Base-by-base conservation (phyloP, 2,113 vertebrate species). In the Patagioenas fasciata region DNA sequence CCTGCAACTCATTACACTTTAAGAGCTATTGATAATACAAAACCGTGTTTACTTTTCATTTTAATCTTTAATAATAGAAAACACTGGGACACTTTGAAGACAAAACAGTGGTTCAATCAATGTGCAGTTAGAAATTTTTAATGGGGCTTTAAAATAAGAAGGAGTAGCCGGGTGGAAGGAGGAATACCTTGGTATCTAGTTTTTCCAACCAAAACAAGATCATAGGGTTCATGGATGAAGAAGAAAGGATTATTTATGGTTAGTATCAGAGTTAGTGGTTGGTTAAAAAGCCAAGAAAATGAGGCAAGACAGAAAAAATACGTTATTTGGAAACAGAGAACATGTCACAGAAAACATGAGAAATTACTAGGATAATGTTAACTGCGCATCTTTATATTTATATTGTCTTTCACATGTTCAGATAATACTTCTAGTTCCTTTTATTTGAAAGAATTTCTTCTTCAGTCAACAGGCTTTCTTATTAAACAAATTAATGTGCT, bases 341-440 rank as follows among this genome's bases (percentile, higher is more conserved):
- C 0, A 2, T 25, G 4, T 54, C 42, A 54, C 17, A 42, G 1
- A 0, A 88, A 28, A 5, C 25, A 28, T 42, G 6, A 88, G 10
- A 73, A 85, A 65, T 58, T 56, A 29, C 29, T 36, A 58, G 32
- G 36, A 23, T 51, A 31, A 36, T 15, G 3, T 61, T 40, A 72
- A 67, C 14, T 13, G 19, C 3, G 38, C 19, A 10, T 12, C 62
- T 38, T 2, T 64, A 6, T 67, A 32, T 48, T 36, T 79, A 50
- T 38, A 40, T 2, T n/a, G 19, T 14, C n/a, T 93, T 80, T 91
- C 42, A 19, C 9, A 5, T 10, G 79, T 81, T 80, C 50, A 67
- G 34, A 17, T 47, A 44, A 44, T 47, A 71, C 2, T 60, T 72
- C 18, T 40, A 12, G 2, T 3, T 69, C 3, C 12, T 31, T 82